phyloP scores from a whole-genome alignment of 2,797 vertebrate genomes.

The Knipowitschia caucasica region DNA sequence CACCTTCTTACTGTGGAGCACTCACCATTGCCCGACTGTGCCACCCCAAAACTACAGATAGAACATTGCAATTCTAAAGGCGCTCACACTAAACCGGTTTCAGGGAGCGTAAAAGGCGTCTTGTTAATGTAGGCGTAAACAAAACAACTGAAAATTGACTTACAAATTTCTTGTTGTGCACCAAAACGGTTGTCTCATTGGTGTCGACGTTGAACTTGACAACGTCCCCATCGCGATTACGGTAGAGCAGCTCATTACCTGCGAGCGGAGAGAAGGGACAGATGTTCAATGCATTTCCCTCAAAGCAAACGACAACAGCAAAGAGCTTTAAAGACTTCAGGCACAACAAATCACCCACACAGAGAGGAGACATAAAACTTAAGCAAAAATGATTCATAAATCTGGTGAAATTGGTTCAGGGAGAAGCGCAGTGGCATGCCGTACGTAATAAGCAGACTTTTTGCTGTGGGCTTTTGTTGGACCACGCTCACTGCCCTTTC shows the following conservation, averaged over 20 bases:
- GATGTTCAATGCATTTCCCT: not conserved
- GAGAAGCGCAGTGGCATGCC: not conserved
- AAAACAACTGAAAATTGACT: slow-evolving; percentile 61
- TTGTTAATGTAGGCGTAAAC: slow-evolving; percentile 1
- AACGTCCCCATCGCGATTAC: slow-evolving; percentile 85
- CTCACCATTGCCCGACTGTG: too few species aligned
- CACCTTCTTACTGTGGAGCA: too few species aligned
- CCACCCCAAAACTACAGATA: too few species aligned
- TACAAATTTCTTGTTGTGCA: slow-evolving; percentile 96
- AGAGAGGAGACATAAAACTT: not conserved
- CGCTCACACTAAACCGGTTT: not conserved
- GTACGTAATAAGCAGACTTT: not conserved
- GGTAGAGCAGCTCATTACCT: slow-evolving; percentile 92
- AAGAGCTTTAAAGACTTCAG: not conserved
- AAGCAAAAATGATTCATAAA: slow-evolving; percentile 2
- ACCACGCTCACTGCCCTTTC: slow-evolving; percentile 10
- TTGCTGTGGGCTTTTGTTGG: not conserved
- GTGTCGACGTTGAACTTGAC: slow-evolving; percentile 85
- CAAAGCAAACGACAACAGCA: slow-evolving; percentile 1
- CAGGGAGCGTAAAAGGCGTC: not conserved
- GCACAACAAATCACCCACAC: not conserved
- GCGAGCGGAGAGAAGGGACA: slow-evolving; percentile 19
- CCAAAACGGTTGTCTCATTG: slow-evolving; percentile 80
- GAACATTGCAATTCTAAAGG: too few species aligned
- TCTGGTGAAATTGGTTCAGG: not conserved